phyloP scores from a whole-genome alignment of 2,113 vertebrate genomes.

The Ceyx cyanopectus region DNA sequence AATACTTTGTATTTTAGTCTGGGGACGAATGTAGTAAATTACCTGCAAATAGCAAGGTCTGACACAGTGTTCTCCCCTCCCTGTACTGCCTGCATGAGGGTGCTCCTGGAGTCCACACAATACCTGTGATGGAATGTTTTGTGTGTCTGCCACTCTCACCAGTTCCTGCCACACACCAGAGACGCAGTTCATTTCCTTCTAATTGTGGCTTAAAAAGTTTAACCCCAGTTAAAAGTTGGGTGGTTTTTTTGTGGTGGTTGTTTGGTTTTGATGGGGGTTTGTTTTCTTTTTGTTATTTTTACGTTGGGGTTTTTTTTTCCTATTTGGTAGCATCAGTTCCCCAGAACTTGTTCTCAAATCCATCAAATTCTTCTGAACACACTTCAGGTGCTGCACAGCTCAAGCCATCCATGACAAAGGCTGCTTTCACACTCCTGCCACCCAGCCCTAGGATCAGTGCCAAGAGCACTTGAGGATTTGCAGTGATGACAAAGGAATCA shows the following conservation, averaged over 20 bases:
- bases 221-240: background rate
- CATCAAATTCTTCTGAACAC: background rate
- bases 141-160: background rate
- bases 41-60: background rate
- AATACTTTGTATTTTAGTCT: background rate
- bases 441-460: slow-evolving; percentile 25
- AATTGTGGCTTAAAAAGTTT: background rate
- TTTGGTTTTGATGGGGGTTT: background rate
- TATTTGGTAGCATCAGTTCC: background rate
- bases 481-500: slow-evolving; percentile 7
- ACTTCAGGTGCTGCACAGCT: background rate
- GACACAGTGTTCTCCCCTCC: background rate
- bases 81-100: background rate
- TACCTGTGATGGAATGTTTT: background rate
- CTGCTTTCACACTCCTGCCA: slow-evolving; percentile 12
- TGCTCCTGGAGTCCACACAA: background rate
- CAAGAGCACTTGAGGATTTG: slow-evolving; percentile 26
- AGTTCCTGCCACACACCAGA: background rate
- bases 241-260: background rate
- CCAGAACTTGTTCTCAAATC: background rate
- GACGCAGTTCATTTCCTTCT: background rate
- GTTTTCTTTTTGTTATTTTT: no score
- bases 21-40: background rate
- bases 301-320: background rate
- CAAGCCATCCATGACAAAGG: background rate